Conservation (phyloP, 2,113 vertebrate genomes). For the Trochalopteron elliotii region DNA sequence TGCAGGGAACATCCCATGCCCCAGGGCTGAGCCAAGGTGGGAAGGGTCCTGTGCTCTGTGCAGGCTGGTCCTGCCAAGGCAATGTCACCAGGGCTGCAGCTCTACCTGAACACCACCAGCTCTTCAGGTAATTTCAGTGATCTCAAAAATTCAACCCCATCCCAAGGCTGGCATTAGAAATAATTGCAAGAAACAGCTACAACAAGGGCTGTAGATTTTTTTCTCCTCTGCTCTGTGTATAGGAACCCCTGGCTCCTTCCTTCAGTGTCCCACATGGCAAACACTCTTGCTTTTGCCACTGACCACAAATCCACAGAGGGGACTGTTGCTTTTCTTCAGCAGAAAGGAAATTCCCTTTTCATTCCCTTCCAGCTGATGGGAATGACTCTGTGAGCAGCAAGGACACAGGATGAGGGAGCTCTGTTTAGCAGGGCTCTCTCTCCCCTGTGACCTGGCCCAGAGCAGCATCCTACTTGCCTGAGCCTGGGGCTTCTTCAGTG, state of each 20-base stretch:
- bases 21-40: accelerated
- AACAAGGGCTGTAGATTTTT: not conserved
- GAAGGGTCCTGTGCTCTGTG: not conserved
- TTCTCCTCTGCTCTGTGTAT: not conserved
- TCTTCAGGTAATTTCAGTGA: not conserved
- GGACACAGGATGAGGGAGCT: not conserved
- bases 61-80: not conserved
- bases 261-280: not conserved
- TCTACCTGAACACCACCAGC: not conserved
- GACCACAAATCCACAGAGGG: not conserved
- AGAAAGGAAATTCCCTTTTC: not conserved
- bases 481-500: not conserved
- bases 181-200: not conserved
- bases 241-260: not conserved
- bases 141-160: not conserved
- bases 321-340: not conserved
- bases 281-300: not conserved
- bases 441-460: not conserved
- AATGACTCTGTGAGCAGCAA: not conserved
- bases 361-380: not conserved
- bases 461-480: not conserved
- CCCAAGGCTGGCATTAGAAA: not conserved
- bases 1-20: not conserved
- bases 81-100: not conserved
- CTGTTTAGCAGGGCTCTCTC: accelerated